Evolutionary conservation across 2,888 invertebrate genomes (phyloP), one percentile per base, ranked within the genome.

Genomic region (Amaurobius ferox): DNA sequence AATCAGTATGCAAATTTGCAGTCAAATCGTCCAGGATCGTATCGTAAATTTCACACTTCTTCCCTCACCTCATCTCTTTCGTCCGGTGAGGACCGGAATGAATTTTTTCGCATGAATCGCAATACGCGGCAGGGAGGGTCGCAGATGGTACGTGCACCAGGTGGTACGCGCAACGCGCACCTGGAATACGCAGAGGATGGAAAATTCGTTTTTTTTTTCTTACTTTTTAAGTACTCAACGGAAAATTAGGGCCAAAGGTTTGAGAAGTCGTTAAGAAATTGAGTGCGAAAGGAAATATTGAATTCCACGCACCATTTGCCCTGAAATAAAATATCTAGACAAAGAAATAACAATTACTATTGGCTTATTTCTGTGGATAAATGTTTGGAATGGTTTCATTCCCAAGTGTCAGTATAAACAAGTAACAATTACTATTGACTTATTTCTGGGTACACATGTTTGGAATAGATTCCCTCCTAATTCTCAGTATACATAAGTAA

Each of bases 91-190:
- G 32, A 16, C 19, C 30, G 28, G 62, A 23, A 71, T 67, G 5
- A 3, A 19, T 13, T 40, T 66, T 32, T 79, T 55, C 23, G 55
- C 55, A 55, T 55, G 55, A 23, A 3, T 55, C 55, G 55, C 55
- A 3, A 55, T 55, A 55, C 11, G 19, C 55, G 40, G 62, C 19
- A 30, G 55, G 40, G 70, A 44, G 32, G 64, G 48, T 62, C 39
- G 67, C 81, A 81, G 81, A 81, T 81, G 81, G 81, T 68, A 23
- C 19, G 55, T 23, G 61, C 68, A 61, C 81, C 81, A 81, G 81
- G 81, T 81, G 81, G 68, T 62, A 62, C 9, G 32, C 68, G 16
- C 29, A 39, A 28, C 48, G 68, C 32, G 40, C 81, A 81, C 81
- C 81, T 81, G 81, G 74, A 70, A 32, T 72, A 66, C 48, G 28